A percentile compares a stretch with the other conserved stretches of the same genome.
Evolutionary conservation across 1,140 invertebrate species (phyloP).

Genomic region (Campoletis sonorensis): DNA sequence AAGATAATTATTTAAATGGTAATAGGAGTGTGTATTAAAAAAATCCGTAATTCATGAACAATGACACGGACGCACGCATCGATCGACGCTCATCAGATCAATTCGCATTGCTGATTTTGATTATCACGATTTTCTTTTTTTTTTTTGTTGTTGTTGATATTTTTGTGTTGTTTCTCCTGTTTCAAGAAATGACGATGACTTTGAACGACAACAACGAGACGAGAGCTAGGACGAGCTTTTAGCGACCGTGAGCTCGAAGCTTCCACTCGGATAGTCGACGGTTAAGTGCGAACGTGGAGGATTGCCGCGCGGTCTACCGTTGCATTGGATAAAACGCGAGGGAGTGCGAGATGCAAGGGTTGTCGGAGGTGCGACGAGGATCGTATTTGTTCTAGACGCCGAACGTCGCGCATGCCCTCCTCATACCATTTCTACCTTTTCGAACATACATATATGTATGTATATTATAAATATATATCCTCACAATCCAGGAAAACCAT

Average conservation of each 20-base stretch:
- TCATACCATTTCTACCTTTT: constrained; percentile 15
- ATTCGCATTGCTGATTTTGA: background rate
- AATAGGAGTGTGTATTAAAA: background rate
- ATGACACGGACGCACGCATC: constrained; percentile 7
- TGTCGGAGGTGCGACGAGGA: constrained; percentile 33
- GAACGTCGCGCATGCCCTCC: constrained; percentile 42
- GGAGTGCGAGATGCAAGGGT: constrained; percentile 27
- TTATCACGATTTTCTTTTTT: background rate
- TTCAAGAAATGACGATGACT: constrained; percentile 1
- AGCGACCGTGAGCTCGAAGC: constrained; percentile 58
- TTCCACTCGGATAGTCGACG: constrained; percentile 66
- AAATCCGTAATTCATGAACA: background rate
- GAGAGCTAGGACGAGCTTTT: constrained; percentile 3
- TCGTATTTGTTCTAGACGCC: constrained; percentile 26
- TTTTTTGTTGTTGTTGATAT: too few relatives aligned
- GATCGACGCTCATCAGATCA: background rate
- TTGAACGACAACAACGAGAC: constrained; percentile 5
- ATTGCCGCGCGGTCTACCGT: constrained; percentile 35
- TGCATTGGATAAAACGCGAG: constrained; percentile 40
- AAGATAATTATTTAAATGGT: background rate
- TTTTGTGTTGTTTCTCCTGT: too few relatives aligned
- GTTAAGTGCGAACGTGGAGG: constrained; percentile 67
- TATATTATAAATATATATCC: constrained; percentile 18
- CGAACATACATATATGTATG: background rate
- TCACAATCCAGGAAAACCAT: background rate